Conservation (phyloP, 2,888 invertebrate genomes). For the Caenorhabditis angaria region DNA sequence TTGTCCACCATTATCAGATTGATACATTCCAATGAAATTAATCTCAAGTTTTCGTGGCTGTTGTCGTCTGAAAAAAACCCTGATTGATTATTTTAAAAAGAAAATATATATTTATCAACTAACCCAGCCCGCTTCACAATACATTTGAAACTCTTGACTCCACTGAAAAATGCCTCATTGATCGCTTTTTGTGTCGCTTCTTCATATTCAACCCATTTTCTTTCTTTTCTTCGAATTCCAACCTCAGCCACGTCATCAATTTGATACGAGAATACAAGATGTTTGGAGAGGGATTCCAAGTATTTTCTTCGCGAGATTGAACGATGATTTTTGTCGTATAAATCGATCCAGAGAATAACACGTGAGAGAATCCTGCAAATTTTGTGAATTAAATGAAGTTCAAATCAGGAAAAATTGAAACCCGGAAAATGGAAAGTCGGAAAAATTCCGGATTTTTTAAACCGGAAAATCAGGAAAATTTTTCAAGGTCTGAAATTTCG, state of each 20-base stretch:
- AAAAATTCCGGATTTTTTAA: too few species aligned
- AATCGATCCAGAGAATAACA: slow-evolving; percentile 59
- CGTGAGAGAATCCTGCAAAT: slow-evolving; percentile 46
- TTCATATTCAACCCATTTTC: slow-evolving; percentile 39
- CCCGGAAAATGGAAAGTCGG: too few species aligned
- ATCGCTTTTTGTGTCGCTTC: slow-evolving; percentile 23
- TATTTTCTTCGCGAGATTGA: slow-evolving; percentile 6
- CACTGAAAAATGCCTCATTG: slow-evolving; percentile 45
- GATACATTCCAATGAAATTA: slow-evolving; percentile 38
- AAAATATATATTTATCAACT: not conserved
- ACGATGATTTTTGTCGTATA: slow-evolving; percentile 50
- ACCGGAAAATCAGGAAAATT: too few species aligned
- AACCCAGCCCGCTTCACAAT: not conserved
- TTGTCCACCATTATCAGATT: slow-evolving; percentile 11
- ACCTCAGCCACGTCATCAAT: slow-evolving; percentile 15
- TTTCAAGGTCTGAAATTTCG: not conserved
- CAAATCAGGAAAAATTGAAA: too few species aligned
- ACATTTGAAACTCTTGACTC: slow-evolving; percentile 10
- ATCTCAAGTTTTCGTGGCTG: slow-evolving; percentile 18
- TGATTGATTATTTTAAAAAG: not conserved
- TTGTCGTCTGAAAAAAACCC: slow-evolving; percentile 29
- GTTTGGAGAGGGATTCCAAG: slow-evolving; percentile 10
- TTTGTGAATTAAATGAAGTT: too few species aligned
- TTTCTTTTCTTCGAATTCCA: slow-evolving; percentile 17
- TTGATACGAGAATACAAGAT: slow-evolving; percentile 24